Percentiles rank a stretch among this genome's conserved stretches.
phyloP scores from a whole-genome alignment of 2,113 vertebrate genomes.

The Acanthisitta chloris region DNA sequence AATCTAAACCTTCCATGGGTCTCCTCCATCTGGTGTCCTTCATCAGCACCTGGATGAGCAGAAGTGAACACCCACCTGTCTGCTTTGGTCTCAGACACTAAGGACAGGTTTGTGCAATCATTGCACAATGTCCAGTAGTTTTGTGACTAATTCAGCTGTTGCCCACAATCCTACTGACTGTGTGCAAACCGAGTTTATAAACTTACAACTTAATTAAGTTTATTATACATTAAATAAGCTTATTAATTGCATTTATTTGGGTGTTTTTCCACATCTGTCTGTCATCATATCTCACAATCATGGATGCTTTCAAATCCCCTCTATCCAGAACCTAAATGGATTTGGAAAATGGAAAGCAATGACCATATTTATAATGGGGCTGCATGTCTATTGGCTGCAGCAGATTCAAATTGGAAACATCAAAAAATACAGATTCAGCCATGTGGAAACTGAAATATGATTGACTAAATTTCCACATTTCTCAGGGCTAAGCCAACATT shows the following conservation, averaged over 20 bases:
- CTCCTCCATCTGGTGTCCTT: neutral
- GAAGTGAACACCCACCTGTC: neutral
- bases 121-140: fast-evolving
- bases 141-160: neutral
- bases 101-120: neutral
- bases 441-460: neutral
- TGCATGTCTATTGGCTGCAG: neutral
- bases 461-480: neutral
- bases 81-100: neutral
- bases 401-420: neutral
- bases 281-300: neutral
- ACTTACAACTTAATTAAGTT: neutral
- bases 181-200: neutral
- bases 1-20: neutral
- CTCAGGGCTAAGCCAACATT: neutral
- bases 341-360: neutral
- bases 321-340: neutral
- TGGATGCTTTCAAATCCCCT: neutral
- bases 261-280: neutral
- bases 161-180: fast-evolving
- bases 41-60: neutral
- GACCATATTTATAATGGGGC: fast-evolving
- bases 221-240: neutral
- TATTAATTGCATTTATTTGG: neutral
- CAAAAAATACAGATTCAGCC: neutral